Evolutionary conservation across 2,888 invertebrate genomes (phyloP), one percentile per base, ranked within the genome.

Genomic region (Stegophylla sp.): DNA sequence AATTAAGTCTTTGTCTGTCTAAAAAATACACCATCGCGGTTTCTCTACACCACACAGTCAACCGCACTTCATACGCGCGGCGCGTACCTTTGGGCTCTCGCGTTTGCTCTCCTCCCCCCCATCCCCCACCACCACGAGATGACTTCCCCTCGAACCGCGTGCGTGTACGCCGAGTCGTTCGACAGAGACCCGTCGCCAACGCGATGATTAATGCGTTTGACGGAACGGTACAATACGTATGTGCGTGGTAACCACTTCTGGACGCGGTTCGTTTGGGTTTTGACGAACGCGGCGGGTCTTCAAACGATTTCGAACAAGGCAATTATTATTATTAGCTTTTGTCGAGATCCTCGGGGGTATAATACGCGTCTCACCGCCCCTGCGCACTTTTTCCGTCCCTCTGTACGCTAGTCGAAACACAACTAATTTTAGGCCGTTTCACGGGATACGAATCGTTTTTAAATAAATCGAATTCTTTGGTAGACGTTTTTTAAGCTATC

Each of bases 1-100:
- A 79, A 79, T 79, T 79, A 79, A 79, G 79, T 79, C 79, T 79
- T 61, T 56, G 79, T 79, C 79, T 69, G 77, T 77, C 69, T 28
- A 34, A 79, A 79, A 79, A 79, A 69, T 61, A 61, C 59, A 45
- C 41, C 53, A 26, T n/a, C 61, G 28, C 3, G 4, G 9, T 17
- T 5, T 26, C 28, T 2, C 61, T 7, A 7, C 34, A 34, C 4
- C 34, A 5, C 61, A 17, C 61, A n/a, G 28, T 61, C 28, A 7
- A 7, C 28, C 56, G 28, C 28, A 7, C 34, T 7, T 34, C 26
- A 48, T 13, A 41, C 64, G 10, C 64, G 10, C 23, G 26, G 20
- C 45, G n/a, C 3, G n/a, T 20, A 20, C 45, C 12, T 17, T 10
- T 28, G 28, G 20, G 3, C 34, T 28, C 63, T 3, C 17, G n/a